phyloP scores from a whole-genome alignment of 2,797 vertebrate genomes.

The Emys orbicularis region DNA sequence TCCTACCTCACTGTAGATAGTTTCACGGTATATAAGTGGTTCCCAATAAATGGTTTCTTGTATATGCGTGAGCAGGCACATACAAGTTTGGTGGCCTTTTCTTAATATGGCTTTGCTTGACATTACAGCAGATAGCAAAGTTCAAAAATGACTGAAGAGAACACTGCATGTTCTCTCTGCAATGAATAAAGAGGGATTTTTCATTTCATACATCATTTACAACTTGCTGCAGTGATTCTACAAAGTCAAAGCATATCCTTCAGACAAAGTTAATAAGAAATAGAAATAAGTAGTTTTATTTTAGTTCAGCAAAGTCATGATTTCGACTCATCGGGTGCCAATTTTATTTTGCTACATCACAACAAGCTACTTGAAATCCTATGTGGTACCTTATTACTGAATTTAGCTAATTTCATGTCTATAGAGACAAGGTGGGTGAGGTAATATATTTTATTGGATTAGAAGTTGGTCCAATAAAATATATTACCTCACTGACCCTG shows the following conservation, averaged over 20 bases:
- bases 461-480: not conserved
- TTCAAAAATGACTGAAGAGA: not conserved
- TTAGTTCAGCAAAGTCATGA: not conserved
- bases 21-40: not conserved
- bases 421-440: not conserved
- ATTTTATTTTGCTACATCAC: not conserved
- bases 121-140: not conserved
- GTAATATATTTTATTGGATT: too few relatives aligned
- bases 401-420: not conserved
- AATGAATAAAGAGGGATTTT: not conserved
- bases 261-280: not conserved
- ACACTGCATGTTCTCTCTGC: not conserved
- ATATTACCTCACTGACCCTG: not conserved
- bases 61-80: fast-evolving
- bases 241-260: not conserved
- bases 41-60: fast-evolving
- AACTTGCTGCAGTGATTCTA: not conserved
- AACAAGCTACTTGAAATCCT: not conserved
- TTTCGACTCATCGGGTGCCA: not conserved
- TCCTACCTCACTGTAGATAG: fast-evolving
- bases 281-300: not conserved
- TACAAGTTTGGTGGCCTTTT: not conserved
- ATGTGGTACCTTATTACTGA: not conserved
- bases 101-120: not conserved
- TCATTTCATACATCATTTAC: slow-evolving; percentile 43